Conservation (phyloP, 2,797 vertebrate genomes). For the Leptatherina wallacei region DNA sequence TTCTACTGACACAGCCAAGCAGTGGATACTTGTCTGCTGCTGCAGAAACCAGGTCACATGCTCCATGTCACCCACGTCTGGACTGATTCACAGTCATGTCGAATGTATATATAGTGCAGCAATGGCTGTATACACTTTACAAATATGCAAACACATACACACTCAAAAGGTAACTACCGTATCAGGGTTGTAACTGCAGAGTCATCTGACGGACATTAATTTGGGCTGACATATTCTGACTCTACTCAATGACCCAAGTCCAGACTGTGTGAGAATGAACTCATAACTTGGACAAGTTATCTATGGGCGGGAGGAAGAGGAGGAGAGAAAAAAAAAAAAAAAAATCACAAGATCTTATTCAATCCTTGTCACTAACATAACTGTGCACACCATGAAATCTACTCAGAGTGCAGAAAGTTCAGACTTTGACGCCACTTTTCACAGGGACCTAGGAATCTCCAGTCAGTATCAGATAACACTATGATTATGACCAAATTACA, state of each 20-base stretch:
- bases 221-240: constrained; percentile 40
- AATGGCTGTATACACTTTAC: neutral
- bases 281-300: neutral
- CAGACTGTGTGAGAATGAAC: constrained; percentile 30
- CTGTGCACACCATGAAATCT: constrained; percentile 52
- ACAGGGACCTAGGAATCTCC: constrained; percentile 18
- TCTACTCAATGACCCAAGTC: constrained; percentile 62
- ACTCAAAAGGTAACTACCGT: constrained; percentile 2
- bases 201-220: constrained; percentile 51
- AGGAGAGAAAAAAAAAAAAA: neutral
- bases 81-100: constrained; percentile 6
- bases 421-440: constrained; percentile 49
- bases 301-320: neutral
- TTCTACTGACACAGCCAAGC: too few relatives aligned
- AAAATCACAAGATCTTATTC: constrained; percentile 52
- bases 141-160: constrained; percentile 17
- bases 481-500: constrained; percentile 17
- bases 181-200: constrained; percentile 3
- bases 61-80: constrained; percentile 21
- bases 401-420: constrained; percentile 25
- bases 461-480: constrained; percentile 21
- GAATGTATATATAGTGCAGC: neutral
- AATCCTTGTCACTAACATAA: constrained; percentile 24
- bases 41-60: too few relatives aligned
- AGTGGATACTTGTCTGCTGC: too few relatives aligned